These are phyloP conservation scores for Eptatretus burgeri DNA, from an alignment of 2,113 vertebrate genomes.

Conservation along the genomic window DNA sequence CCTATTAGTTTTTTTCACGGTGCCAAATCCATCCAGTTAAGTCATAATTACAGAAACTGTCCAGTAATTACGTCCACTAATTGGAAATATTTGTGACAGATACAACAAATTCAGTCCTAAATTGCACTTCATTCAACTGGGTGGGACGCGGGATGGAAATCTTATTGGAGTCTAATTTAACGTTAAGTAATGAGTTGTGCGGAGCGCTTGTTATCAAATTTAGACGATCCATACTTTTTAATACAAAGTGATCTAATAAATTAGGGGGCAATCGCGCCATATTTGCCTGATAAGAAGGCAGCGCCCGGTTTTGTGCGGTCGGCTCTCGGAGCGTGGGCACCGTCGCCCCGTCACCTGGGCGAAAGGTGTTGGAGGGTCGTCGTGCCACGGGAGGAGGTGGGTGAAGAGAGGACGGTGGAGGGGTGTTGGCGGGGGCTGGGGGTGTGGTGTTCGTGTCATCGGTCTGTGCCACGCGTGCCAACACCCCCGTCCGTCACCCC, in stretches of 20 bases:
- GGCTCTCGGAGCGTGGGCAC: not conserved
- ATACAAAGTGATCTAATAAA: conserved; percentile 97
- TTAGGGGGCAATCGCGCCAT: conserved; percentile 68
- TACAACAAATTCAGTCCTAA: conserved; percentile 99
- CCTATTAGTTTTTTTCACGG: conserved; percentile 93
- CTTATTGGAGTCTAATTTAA: conserved; percentile 87
- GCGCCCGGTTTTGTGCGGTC: not conserved
- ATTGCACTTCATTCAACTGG: conserved; percentile 93
- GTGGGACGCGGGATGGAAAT: conserved; percentile 59
- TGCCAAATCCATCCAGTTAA: conserved; percentile 95
- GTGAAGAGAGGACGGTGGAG: not conserved
- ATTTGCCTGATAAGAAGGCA: conserved; percentile 40
- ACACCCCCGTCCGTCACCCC: too few species aligned
- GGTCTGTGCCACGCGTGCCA: too few species aligned
- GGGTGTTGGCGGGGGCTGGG: not conserved
- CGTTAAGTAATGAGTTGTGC: conserved; percentile 88
- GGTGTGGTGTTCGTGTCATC: too few species aligned
- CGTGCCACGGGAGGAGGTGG: not conserved
- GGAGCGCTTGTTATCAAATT: conserved; percentile 98
- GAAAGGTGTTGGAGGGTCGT: not conserved
- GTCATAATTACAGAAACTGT: conserved; percentile 98
- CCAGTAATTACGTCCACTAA: conserved; percentile 98
- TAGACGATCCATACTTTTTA: conserved; percentile 73
- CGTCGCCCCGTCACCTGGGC: too few species aligned
- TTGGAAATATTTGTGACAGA: conserved; percentile 99